Percentiles rank a stretch among this genome's conserved stretches.
phyloP scores from a whole-genome alignment of 2,888 invertebrate genomes.

The Hyposoter dolosus region DNA sequence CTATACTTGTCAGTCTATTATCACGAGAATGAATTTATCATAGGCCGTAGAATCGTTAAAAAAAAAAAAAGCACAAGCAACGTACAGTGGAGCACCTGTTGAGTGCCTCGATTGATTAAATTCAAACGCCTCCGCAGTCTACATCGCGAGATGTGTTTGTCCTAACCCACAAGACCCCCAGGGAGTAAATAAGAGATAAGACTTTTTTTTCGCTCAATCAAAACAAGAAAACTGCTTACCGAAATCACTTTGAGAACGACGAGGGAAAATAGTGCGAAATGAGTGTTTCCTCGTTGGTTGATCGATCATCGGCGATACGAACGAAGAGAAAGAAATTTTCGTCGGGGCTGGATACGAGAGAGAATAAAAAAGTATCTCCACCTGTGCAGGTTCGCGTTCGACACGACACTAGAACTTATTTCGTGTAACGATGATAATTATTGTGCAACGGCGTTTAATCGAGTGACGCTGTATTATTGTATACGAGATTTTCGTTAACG shows the following conservation, averaged over 20 bases:
- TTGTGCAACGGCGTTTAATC: not conserved
- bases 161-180: not conserved
- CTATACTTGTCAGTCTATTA: not conserved
- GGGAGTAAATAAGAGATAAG: not conserved
- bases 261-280: not conserved
- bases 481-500: conserved; percentile 21
- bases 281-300: not conserved
- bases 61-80: not conserved
- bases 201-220: not conserved
- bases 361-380: conserved; percentile 29
- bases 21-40: conserved; percentile 5
- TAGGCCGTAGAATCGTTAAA: not conserved
- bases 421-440: conserved; percentile 24
- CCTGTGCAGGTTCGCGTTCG: conserved; percentile 61
- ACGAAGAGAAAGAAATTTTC: not conserved
- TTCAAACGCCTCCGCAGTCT: not conserved
- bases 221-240: conserved; percentile 9
- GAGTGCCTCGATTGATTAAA: conserved; percentile 12
- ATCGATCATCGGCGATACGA: conserved; percentile 4
- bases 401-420: conserved; percentile 53
- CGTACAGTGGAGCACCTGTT: conserved; percentile 9
- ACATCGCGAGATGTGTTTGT: not conserved
- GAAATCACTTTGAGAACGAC: not conserved
- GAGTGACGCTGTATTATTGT: not conserved
- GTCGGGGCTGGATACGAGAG: conserved; percentile 7